Base-by-base conservation (phyloP, 2,797 vertebrate species). In the Artibeus jamaicensis region DNA sequence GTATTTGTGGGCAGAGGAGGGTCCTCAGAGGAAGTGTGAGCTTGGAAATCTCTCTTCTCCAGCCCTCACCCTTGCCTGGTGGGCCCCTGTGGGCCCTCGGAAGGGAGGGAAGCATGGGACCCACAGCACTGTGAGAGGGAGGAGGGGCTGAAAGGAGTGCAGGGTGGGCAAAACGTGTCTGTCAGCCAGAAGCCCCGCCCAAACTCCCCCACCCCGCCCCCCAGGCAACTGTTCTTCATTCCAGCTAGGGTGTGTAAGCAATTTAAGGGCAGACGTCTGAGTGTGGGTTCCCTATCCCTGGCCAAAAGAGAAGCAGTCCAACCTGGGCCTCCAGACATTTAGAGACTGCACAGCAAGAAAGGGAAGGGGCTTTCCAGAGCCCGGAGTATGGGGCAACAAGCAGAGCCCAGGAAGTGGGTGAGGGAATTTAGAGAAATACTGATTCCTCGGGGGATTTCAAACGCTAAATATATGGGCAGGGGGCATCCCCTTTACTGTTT, bases 191-290 rank as follows among this genome's bases (percentile, higher is more conserved):
- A 85, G 14, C 37, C 55, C 59, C 57, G 29, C 24, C 37, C 87
- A 86, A 59, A 18, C 18, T 42, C 48, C 1, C 55, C 55, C 22
- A 9, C 9, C 50, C 48, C 46, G 0, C 55, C 24, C 9, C 53
- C 48, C 57, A 50, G 76, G 34, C 91, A 74, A 48, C 19, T 12
- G 24, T 57, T 79, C 70, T 67, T 86, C 94, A 57, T n/a, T 68
- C 70, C 48, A 74, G 71, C 37, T 85, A 55, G 86, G 76, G 67
- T 65, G 44, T 84, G 68, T n/a, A 78, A 91, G 70, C 22, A 24
- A 93, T 57, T 44, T 86, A 57, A 95, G 92, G 68, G 50, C 89
- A 95, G 84, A 70, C 1, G n/a, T 87, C 48, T 55, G 65, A 53
- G 46, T 44, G 48, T 88, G 87, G 68, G 55, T 19, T 46, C 55